These are phyloP conservation scores for Aelia acuminata DNA, from an alignment of 2,888 invertebrate species.

Conservation along the genomic window DNA sequence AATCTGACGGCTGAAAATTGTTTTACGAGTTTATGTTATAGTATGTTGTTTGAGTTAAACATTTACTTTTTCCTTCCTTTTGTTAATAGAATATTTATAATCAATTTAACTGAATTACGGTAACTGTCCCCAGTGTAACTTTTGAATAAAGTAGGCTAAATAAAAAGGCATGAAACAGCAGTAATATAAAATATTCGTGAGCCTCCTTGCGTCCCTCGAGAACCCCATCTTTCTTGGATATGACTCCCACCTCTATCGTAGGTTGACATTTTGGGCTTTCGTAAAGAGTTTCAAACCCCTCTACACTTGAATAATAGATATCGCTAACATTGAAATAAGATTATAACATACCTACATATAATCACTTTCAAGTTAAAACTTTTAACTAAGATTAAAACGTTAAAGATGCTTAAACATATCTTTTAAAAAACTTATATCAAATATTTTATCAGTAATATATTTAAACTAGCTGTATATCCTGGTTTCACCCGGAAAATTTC, in stretches of 20 bases:
- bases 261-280: not conserved
- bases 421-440: too few species aligned
- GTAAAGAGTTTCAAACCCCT: not conserved
- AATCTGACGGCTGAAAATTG: too few species aligned
- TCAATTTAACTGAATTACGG: not conserved
- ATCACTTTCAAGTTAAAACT: too few species aligned
- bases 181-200: constrained; percentile 26
- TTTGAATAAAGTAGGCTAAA: not conserved
- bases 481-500: too few species aligned
- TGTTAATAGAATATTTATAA: not conserved
- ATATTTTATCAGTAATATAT: too few species aligned
- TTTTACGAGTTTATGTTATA: too few species aligned
- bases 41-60: too few species aligned
- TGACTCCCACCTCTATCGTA: not conserved
- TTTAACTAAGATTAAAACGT: too few species aligned
- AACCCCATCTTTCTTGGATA: not conserved
- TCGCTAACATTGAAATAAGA: not conserved
- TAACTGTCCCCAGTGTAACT: not conserved
- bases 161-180: not conserved
- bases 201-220: not conserved
- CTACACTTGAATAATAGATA: not conserved
- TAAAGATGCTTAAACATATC: too few species aligned
- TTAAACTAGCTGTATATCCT: too few species aligned
- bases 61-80: not conserved
- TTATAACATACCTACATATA: too few species aligned